Conservation (phyloP, 2,113 vertebrate genomes). For the Colossoma macropomum region DNA sequence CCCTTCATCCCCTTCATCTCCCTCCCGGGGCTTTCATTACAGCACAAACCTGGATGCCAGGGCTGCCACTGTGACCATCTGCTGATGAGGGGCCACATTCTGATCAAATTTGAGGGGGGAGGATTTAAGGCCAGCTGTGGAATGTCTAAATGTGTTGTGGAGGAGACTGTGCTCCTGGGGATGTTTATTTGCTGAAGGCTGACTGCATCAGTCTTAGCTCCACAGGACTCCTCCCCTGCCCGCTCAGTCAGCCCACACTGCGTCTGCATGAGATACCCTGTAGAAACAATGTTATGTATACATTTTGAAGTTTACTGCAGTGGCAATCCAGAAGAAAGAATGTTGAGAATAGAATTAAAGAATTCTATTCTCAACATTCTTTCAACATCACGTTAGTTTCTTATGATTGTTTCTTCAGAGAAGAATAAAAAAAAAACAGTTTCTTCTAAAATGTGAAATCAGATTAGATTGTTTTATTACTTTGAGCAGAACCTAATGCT, state of each 20-base stretch:
- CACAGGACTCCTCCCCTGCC: conserved; percentile 5
- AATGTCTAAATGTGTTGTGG: conserved; percentile 58
- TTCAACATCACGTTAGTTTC: no score
- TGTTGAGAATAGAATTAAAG: not conserved
- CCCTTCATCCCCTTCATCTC: conserved; percentile 45
- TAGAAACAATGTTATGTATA: not conserved
- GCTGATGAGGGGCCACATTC: conserved; percentile 54
- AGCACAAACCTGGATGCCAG: conserved; percentile 58
- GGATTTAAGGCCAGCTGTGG: conserved; percentile 57
- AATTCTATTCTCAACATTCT: no score
- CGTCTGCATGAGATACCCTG: not conserved
- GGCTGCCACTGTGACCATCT: conserved; percentile 57
- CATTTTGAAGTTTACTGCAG: not conserved
- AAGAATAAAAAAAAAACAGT: no score
- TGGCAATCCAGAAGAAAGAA: not conserved
- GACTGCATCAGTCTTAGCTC: conserved; percentile 46
- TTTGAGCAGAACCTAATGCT: no score
- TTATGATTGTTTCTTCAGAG: not conserved
- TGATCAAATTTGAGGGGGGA: conserved; percentile 40
- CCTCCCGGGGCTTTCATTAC: conserved; percentile 58
- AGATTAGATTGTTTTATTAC: not conserved
- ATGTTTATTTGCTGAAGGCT: conserved; percentile 54
- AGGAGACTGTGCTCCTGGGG: conserved; percentile 38
- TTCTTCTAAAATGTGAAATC: not conserved
- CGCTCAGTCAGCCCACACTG: not conserved